phyloP scores from a whole-genome alignment of 2,888 invertebrate genomes.

The Heliconius ismenius region DNA sequence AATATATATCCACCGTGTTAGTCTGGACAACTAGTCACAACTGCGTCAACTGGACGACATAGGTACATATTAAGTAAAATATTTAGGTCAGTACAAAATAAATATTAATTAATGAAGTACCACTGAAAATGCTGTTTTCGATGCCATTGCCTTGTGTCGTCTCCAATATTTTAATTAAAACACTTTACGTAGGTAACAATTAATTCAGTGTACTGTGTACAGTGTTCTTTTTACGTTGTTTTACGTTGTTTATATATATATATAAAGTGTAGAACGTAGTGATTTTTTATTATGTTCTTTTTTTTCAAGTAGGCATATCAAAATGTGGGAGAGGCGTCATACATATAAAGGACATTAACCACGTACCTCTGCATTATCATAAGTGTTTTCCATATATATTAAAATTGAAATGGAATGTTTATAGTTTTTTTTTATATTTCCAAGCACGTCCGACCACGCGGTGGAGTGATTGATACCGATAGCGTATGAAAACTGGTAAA shows the following conservation, averaged over 20 bases:
- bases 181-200: not conserved
- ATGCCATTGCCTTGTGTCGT: not conserved
- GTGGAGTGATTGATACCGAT: constrained; percentile 41
- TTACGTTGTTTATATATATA: not conserved
- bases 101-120: not conserved
- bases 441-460: constrained; percentile 33
- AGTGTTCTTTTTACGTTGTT: not conserved
- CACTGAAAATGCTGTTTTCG: not conserved
- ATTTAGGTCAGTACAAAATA: constrained; percentile 10
- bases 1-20: too few relatives aligned
- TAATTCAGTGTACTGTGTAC: not conserved
- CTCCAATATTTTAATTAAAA: constrained; percentile 13
- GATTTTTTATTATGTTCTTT: not conserved
- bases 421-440: constrained; percentile 36
- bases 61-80: not conserved
- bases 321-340: not conserved
- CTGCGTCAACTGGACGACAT: not conserved
- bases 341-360: not conserved
- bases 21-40: not conserved
- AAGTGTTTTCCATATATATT: constrained; percentile 23
- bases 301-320: not conserved
- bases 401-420: constrained; percentile 13
- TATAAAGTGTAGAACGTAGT: not conserved
- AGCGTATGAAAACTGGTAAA: constrained; percentile 30
- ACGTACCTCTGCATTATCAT: constrained; percentile 6